Evolutionary conservation across 2,797 vertebrate genomes (phyloP).

Genomic region (Denticeps clupeoides): DNA sequence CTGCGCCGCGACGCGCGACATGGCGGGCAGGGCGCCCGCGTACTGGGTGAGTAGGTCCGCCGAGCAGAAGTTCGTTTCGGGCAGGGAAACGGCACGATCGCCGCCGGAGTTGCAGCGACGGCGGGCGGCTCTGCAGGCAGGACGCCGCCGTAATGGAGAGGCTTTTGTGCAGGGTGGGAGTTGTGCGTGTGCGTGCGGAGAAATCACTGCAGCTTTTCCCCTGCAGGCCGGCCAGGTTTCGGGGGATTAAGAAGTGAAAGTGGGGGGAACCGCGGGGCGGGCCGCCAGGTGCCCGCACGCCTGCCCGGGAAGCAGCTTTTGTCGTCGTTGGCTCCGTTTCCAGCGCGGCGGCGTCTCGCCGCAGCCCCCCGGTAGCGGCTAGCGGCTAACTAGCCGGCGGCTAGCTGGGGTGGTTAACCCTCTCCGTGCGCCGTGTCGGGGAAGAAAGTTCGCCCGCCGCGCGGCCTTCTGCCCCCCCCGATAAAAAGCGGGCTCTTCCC

Average conservation of each 20-base stretch:
- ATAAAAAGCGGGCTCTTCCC: no score
- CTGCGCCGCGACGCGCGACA: no score
- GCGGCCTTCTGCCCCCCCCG: slow-evolving; percentile 45
- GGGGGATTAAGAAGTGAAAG: slow-evolving; percentile 46
- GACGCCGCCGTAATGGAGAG: slow-evolving; percentile 24
- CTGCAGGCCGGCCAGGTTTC: no score
- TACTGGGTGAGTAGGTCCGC: slow-evolving; percentile 51
- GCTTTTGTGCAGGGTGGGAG: no score
- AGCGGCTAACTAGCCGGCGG: slow-evolving; percentile 18
- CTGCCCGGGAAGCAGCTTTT: neutral
- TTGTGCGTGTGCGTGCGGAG: no score
- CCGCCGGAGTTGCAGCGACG: no score
- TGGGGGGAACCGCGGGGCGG: slow-evolving; percentile 1
- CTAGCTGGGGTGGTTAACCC: slow-evolving; percentile 35
- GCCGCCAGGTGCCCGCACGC: neutral
- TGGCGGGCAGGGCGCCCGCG: slow-evolving; percentile 56
- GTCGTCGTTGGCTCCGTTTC: slow-evolving; percentile 7
- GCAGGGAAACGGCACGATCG: no score
- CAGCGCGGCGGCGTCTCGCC: no score
- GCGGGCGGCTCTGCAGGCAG: slow-evolving; percentile 22
- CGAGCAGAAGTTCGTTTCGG: slow-evolving; percentile 27
- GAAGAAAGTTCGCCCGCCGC: slow-evolving; percentile 39
- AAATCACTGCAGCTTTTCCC: no score
- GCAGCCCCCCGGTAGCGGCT: no score
- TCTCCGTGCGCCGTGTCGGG: slow-evolving; percentile 41